phyloP scores from a whole-genome alignment of 2,113 vertebrate species.

The Oryzias curvinotus region DNA sequence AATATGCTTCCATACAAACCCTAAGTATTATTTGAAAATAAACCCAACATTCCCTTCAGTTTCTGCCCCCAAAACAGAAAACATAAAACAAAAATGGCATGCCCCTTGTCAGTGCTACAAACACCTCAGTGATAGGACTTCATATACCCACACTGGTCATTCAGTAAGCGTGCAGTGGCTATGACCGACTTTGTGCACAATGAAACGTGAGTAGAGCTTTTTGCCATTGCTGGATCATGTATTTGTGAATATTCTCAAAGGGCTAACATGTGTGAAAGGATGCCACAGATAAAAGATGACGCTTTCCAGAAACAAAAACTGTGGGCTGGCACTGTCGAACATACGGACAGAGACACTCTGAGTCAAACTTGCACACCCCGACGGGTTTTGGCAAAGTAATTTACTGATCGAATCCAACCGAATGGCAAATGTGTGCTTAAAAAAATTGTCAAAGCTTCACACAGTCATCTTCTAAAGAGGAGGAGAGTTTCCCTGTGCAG shows the following conservation, averaged over 20 bases:
- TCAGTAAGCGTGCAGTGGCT: constrained; percentile 67
- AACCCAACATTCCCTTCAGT: constrained; percentile 55
- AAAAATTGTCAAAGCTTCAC: constrained; percentile 38
- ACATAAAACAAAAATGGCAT: constrained; percentile 62
- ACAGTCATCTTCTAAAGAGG: constrained; percentile 40
- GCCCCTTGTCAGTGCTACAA: constrained; percentile 63
- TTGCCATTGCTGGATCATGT: constrained; percentile 9
- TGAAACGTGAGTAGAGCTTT: constrained; percentile 37
- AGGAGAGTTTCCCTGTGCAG: constrained; percentile 57
- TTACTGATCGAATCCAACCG: constrained; percentile 43
- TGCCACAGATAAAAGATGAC: constrained; percentile 57
- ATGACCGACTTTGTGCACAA: constrained; percentile 61
- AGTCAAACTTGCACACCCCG: constrained; percentile 17
- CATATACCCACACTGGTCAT: constrained; percentile 57
- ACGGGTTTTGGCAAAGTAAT: background rate
- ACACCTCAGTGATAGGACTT: constrained; percentile 50
- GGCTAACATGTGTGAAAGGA: constrained; percentile 20
- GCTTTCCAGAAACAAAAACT: constrained; percentile 45
- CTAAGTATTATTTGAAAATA: constrained; percentile 47
- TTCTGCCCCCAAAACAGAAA: constrained; percentile 46
- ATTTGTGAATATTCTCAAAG: constrained; percentile 16
- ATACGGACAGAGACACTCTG: constrained; percentile 39
- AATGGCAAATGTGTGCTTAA: constrained; percentile 32
- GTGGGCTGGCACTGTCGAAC: constrained; percentile 39
- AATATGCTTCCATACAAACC: constrained; percentile 69